A percentile compares a stretch with the other conserved stretches of the same genome.
Conservation (phyloP, 2,888 invertebrate species). For the Nomada ruficornis region DNA sequence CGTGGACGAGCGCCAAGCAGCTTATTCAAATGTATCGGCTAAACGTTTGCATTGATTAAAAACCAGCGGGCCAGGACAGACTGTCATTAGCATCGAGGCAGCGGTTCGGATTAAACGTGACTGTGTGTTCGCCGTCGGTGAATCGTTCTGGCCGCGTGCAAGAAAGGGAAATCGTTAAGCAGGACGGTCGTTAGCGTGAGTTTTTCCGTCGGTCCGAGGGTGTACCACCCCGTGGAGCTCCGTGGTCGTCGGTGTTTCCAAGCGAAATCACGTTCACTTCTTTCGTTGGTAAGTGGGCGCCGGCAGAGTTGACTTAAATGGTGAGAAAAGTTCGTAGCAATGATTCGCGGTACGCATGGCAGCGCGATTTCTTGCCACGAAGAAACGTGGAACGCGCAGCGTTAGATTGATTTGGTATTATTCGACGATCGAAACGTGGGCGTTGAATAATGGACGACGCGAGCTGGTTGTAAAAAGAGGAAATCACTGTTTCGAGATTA, state of each 20-base stretch:
- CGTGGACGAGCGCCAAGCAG: conserved; percentile 14
- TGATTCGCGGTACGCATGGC: conserved; percentile 1
- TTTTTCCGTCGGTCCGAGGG: conserved; percentile 52
- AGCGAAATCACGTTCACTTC: conserved; percentile 32
- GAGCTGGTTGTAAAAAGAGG: neutral
- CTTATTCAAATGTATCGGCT: conserved; percentile 51
- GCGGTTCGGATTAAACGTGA: conserved; percentile 53
- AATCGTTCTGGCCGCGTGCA: conserved; percentile 51
- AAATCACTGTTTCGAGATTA: neutral
- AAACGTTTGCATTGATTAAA: conserved; percentile 59
- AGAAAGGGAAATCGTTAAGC: conserved; percentile 74
- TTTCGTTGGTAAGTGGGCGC: neutral
- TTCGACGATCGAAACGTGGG: neutral
- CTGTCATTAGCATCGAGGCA: conserved; percentile 53
- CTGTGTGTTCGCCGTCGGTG: conserved; percentile 35
- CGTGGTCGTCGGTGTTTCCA: conserved; percentile 20
- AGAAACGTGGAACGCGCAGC: neutral
- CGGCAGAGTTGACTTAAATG: conserved; percentile 30
- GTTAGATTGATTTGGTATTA: neutral
- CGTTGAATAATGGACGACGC: neutral
- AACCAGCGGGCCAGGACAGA: conserved; percentile 7
- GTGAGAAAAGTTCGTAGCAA: conserved; percentile 31
- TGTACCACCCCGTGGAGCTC: conserved; percentile 3
- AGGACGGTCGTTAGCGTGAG: conserved; percentile 69
- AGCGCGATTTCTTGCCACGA: neutral